Base-by-base conservation (phyloP, 2,113 vertebrate species). In the Bathybates hornii region DNA sequence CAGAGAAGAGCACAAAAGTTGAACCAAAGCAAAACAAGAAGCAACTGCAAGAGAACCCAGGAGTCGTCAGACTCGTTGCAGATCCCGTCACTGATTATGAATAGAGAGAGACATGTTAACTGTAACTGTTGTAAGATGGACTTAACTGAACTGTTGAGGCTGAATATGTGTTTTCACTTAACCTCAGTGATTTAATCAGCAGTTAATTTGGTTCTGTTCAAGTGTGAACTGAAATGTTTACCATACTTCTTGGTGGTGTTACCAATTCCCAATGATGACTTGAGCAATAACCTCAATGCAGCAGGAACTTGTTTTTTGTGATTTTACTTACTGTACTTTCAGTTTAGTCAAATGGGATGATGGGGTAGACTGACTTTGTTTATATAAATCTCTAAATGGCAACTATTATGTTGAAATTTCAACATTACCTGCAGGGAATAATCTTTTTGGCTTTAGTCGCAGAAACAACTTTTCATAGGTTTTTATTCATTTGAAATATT, bases 41-140 rank as follows among this genome's bases (percentile, higher is more conserved):
- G 56, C 27, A 59, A 16, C 56, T 59, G 56, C 24, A 8, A 59
- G 56, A 16, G 56, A 59, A 59, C 56, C 56, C 56, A 29, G 13
- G 24, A 29, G 2, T 29, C 13, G 4, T 29, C 12, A 59, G 24
- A 29, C 56, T 59, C 1, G 2, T 59, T 59, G 7, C 56, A 59
- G 24, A 8, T 16, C 56, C 16, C 0, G 7, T 16, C 4, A 0
- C 56, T 59, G 56, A 29, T 59, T 16, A 59, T 59, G 13, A 59
- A 59, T 56, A 56, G 24, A 16, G 13, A 29, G 24, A 59, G 56
- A 59, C 56, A 16, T 29, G 13, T 59, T 29, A 59, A 59, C 54
- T 57, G 4, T 56, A 56, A 14, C 12, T 56, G 54, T 56, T 13
- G 54, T 57, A 27, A 16, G 24, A 59, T 29, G 56, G 24, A 29